phyloP scores from a whole-genome alignment of 1,140 invertebrate genomes.

The Drosophila biarmipes region DNA sequence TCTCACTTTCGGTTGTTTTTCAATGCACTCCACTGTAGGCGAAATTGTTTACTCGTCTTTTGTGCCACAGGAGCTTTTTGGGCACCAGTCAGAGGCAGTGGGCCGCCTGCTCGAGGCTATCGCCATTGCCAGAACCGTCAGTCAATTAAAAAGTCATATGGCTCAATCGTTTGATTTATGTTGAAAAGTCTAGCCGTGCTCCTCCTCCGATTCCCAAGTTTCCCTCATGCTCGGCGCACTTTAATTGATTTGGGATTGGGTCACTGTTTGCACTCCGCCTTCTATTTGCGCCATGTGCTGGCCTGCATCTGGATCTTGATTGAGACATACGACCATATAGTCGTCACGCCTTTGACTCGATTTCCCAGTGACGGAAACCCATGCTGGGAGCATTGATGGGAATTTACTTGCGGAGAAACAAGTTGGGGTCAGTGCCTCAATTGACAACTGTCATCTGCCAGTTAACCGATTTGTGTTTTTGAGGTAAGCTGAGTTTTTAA shows the following conservation, averaged over 20 bases:
- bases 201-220: slow-evolving; percentile 8
- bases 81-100: slow-evolving; percentile 13
- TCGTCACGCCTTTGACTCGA: slow-evolving; percentile 13
- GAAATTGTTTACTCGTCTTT: slow-evolving; percentile 44
- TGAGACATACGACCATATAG: slow-evolving; percentile 32
- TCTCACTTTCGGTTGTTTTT: background rate
- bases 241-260: slow-evolving; percentile 66
- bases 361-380: slow-evolving; percentile 25
- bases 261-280: slow-evolving; percentile 55
- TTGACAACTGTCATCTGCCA: slow-evolving; percentile 14
- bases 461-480: slow-evolving; percentile 10
- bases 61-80: slow-evolving; percentile 25
- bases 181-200: slow-evolving; percentile 15
- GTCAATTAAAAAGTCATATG: slow-evolving; percentile 68
- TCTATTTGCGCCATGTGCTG: slow-evolving; percentile 15
- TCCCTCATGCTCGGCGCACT: slow-evolving; percentile 24
- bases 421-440: slow-evolving; percentile 24
- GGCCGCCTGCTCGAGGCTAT: slow-evolving; percentile 22
- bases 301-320: slow-evolving; percentile 28
- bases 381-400: slow-evolving; percentile 21
- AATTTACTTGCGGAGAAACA: background rate
- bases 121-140: slow-evolving; percentile 23
- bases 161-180: slow-evolving; percentile 68
- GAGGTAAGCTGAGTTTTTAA: background rate
- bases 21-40: slow-evolving; percentile 30